A percentile compares a stretch with the other conserved stretches of the same genome.
These are phyloP conservation scores for Notolabrus celidotus DNA, from an alignment of 2,797 vertebrate species.

Conservation along the genomic window DNA sequence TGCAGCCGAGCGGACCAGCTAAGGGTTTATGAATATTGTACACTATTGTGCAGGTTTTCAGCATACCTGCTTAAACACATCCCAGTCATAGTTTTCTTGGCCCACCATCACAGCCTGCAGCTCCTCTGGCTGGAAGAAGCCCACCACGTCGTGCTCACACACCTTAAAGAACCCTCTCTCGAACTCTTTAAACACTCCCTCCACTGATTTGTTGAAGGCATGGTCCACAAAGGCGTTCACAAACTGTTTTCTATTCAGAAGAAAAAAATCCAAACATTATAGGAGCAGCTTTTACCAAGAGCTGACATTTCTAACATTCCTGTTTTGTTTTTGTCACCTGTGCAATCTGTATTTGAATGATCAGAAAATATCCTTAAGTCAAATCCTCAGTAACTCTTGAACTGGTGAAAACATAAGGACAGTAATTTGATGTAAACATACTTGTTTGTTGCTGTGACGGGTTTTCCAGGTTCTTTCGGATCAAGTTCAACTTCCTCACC, in stretches of 20 bases:
- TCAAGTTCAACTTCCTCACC: slow-evolving; percentile 73
- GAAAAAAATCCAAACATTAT: not conserved
- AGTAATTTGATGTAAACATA: slow-evolving; percentile 30
- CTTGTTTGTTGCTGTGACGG: slow-evolving; percentile 80
- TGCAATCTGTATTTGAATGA: not conserved
- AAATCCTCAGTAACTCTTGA: not conserved
- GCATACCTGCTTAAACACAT: slow-evolving; percentile 90
- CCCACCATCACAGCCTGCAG: slow-evolving; percentile 93
- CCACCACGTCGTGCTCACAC: slow-evolving; percentile 89
- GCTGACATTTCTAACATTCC: not conserved
- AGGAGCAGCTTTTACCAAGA: not conserved
- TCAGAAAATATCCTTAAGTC: not conserved
- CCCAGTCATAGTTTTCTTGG: slow-evolving; percentile 94
- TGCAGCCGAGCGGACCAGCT: too few species aligned
- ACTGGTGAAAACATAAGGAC: not conserved
- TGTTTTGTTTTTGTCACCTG: not conserved
- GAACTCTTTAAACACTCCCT: slow-evolving; percentile 89
- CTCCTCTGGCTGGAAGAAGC: slow-evolving; percentile 94
- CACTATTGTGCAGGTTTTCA: too few species aligned
- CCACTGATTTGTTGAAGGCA: slow-evolving; percentile 92
- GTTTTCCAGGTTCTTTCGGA: slow-evolving; percentile 70
- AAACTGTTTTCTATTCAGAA: slow-evolving; percentile 86
- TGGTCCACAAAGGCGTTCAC: slow-evolving; percentile 89
- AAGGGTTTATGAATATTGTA: too few species aligned
- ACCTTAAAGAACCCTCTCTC: slow-evolving; percentile 94